Percentiles rank a stretch among this genome's conserved stretches.
Evolutionary conservation across 2,113 vertebrate species (phyloP).

Genomic region (Poicephalus meyeri): DNA sequence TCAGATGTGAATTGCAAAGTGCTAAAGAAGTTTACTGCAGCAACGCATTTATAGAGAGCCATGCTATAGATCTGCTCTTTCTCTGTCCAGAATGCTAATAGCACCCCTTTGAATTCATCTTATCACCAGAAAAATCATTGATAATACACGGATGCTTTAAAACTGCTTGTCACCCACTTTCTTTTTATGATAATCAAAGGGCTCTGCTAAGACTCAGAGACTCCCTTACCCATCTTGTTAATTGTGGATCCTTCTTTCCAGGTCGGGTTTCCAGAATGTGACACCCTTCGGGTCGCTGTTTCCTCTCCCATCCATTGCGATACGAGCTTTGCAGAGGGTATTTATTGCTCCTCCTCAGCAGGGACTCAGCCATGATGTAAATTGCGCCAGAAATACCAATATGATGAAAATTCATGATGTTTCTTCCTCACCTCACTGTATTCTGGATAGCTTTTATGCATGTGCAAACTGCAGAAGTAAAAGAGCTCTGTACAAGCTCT

Average conservation of each 20-base stretch:
- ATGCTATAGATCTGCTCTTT: slow-evolving; percentile 10
- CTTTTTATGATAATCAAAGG: slow-evolving; percentile 22
- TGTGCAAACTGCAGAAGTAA: background rate
- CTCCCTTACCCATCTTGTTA: slow-evolving; percentile 2
- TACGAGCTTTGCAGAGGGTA: slow-evolving; percentile 10
- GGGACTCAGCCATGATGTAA: background rate
- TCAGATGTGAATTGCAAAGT: slow-evolving; percentile 64
- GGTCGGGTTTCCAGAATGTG: slow-evolving; percentile 46
- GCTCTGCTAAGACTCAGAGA: background rate
- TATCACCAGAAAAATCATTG: background rate
- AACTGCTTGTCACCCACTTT: background rate
- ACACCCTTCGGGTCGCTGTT: background rate
- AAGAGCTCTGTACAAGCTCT: background rate
- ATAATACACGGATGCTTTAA: background rate
- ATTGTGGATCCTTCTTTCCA: slow-evolving; percentile 3
- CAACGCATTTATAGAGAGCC: background rate
- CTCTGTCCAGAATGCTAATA: slow-evolving; percentile 20
- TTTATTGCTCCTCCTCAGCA: slow-evolving; percentile 26
- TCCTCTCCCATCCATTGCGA: background rate
- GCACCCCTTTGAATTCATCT: background rate
- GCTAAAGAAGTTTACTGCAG: slow-evolving; percentile 51
- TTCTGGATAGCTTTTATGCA: background rate
- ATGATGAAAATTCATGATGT: slow-evolving; percentile 10
- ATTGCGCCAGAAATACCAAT: background rate
- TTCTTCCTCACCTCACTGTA: background rate